Evolutionary conservation across 2,888 invertebrate species (phyloP).

Genomic region (Watsonalla cultraria): DNA sequence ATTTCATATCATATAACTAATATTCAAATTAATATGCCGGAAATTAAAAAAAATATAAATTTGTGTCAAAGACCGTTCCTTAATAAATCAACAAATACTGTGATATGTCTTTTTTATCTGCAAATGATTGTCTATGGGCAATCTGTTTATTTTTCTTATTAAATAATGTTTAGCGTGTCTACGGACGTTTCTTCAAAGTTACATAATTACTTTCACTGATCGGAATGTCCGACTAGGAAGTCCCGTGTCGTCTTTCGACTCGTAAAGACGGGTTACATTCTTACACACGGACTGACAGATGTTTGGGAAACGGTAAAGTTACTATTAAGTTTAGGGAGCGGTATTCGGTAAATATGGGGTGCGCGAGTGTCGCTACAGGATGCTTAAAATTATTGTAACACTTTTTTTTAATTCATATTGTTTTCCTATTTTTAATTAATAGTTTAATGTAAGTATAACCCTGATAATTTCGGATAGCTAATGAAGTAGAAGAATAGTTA

Average conservation of each 20-base stretch:
- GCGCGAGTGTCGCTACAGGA: conserved; percentile 8
- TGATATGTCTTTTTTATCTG: too few relatives aligned
- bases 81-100: too few relatives aligned
- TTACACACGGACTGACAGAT: conserved; percentile 61
- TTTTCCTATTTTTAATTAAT: too few relatives aligned
- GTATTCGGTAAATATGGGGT: conserved; percentile 35
- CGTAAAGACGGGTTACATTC: conserved; percentile 27
- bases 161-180: conserved; percentile 4
- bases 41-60: too few relatives aligned
- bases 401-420: too few relatives aligned
- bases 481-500: too few relatives aligned
- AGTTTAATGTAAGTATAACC: too few relatives aligned
- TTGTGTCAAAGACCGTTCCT: too few relatives aligned
- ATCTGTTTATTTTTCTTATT: conserved; percentile 1
- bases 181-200: conserved; percentile 14
- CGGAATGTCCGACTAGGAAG: conserved; percentile 37
- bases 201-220: conserved; percentile 44
- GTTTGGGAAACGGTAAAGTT: conserved; percentile 59
- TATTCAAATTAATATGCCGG: too few relatives aligned
- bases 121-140: neutral
- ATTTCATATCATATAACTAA: too few relatives aligned
- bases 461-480: too few relatives aligned
- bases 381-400: too few relatives aligned
- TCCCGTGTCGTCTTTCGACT: conserved; percentile 26
- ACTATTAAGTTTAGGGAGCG: conserved; percentile 32